These are phyloP conservation scores for Calcarius ornatus DNA, from an alignment of 2,113 vertebrate species.

Conservation along the genomic window DNA sequence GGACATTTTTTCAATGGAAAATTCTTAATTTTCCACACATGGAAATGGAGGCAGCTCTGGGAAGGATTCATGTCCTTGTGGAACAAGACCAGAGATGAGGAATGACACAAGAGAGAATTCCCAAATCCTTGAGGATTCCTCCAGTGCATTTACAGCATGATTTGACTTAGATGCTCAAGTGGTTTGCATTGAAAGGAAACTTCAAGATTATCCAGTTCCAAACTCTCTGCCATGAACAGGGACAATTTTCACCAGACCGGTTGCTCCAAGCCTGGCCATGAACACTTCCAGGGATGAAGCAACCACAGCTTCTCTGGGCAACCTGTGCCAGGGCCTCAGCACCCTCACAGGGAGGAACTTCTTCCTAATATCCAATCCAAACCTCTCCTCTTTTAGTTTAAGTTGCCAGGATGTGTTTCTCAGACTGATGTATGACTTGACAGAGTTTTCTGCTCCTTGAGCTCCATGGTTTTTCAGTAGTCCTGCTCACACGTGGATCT, in stretches of 20 bases:
- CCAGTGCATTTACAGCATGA: neutral
- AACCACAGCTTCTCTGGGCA: neutral
- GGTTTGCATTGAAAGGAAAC: neutral
- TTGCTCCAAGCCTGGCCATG: neutral
- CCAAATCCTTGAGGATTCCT: neutral
- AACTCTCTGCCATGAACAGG: neutral
- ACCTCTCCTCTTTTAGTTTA: neutral
- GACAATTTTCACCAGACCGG: accelerated
- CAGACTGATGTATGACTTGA: neutral
- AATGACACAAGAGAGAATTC: neutral
- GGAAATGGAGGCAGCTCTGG: neutral
- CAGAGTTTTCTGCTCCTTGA: neutral
- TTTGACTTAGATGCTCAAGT: neutral
- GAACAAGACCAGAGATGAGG: neutral
- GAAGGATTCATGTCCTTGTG: neutral
- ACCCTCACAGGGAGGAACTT: neutral
- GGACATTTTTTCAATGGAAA: neutral
- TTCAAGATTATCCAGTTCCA: neutral
- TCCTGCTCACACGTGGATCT: neutral
- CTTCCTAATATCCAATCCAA: neutral
- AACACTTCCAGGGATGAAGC: neutral
- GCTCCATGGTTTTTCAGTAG: accelerated
- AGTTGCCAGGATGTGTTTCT: neutral
- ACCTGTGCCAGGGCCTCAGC: neutral
- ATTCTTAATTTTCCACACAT: neutral